These are phyloP conservation scores for Drosophila limbata DNA, from an alignment of 2,888 invertebrate genomes.

Conservation along the genomic window DNA sequence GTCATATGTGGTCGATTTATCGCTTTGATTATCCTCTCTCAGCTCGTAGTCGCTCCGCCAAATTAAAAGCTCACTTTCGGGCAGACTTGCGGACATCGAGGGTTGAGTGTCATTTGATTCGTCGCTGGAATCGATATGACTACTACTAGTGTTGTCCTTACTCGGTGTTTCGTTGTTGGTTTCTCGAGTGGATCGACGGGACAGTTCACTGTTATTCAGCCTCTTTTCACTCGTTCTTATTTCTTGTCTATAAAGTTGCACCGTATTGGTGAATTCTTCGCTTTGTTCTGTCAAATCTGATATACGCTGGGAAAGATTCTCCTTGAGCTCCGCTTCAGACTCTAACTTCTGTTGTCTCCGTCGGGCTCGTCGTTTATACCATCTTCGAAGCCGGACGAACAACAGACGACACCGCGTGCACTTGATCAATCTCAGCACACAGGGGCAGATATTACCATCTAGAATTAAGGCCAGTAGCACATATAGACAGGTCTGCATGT, in stretches of 20 bases:
- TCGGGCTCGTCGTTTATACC: not conserved
- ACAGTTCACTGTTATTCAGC: not conserved
- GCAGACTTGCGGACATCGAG: not conserved
- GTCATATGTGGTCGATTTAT: not conserved
- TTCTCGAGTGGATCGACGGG: not conserved
- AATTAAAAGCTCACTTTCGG: not conserved
- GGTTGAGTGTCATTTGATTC: not conserved
- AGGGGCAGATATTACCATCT: constrained; percentile 24
- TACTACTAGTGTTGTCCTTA: not conserved
- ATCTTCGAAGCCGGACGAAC: not conserved
- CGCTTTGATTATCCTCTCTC: not conserved
- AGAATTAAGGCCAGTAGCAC: constrained; percentile 26
- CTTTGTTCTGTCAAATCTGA: not conserved
- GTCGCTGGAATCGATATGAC: constrained; percentile 4
- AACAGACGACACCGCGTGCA: constrained; percentile 7
- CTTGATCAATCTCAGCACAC: not conserved
- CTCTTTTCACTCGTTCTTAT: not conserved
- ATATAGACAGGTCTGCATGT: constrained; percentile 38
- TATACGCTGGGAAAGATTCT: not conserved
- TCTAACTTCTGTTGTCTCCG: not conserved
- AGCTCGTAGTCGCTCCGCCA: constrained; percentile 1
- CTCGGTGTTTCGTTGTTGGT: not conserved
- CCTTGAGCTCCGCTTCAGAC: not conserved
- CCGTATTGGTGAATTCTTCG: not conserved
- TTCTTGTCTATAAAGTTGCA: not conserved